A percentile compares a stretch with the other conserved stretches of the same genome.
Evolutionary conservation across 2,888 invertebrate species (phyloP).

Genomic region (Dryocosmus kuriphilus): DNA sequence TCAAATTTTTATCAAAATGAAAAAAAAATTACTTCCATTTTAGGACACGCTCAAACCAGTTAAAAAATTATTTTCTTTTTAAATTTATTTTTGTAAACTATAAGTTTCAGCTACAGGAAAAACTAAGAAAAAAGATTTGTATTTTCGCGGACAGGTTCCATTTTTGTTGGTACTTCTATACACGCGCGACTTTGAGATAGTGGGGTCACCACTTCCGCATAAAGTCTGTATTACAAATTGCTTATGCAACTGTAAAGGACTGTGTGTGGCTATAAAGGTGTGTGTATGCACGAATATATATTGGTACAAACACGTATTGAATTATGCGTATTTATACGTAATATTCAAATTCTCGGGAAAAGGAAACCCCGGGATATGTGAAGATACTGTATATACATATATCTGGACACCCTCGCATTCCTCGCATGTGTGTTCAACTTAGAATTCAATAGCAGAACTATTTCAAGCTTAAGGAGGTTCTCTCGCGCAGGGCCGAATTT

Average conservation of each 20-base stretch:
- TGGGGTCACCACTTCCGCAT: constrained; percentile 36
- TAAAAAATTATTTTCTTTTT: too few relatives aligned
- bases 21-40: too few relatives aligned
- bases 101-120: too few relatives aligned
- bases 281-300: neutral
- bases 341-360: constrained; percentile 30
- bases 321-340: constrained; percentile 22
- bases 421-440: constrained; percentile 24
- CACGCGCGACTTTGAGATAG: constrained; percentile 19
- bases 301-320: constrained; percentile 7
- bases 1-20: too few relatives aligned
- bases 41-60: too few relatives aligned
- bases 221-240: constrained; percentile 11
- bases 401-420: neutral
- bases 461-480: too few relatives aligned
- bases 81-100: too few relatives aligned
- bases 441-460: constrained; percentile 21
- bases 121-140: too few relatives aligned
- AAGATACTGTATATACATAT: neutral
- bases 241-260: neutral
- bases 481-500: too few relatives aligned
- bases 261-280: constrained; percentile 8
- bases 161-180: neutral
- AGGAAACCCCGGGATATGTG: constrained; percentile 18
- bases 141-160: too few relatives aligned